Evolutionary conservation across 1,140 invertebrate genomes (phyloP), one percentile per base, ranked within the genome.

Genomic region (Drosophila jambulina): DNA sequence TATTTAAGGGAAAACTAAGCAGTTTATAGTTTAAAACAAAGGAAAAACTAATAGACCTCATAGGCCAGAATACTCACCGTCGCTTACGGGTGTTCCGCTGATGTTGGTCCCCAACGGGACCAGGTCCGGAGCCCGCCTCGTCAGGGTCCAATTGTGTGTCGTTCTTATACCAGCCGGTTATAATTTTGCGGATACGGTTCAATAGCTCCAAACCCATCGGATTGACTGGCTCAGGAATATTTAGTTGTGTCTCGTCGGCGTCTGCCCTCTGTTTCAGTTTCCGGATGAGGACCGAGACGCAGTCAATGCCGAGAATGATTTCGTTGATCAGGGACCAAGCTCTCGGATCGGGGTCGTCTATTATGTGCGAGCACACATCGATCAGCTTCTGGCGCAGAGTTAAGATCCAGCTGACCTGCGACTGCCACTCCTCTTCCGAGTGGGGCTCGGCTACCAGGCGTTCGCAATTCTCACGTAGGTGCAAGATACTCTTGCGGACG

Each of bases 151-250:
- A 29, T 43, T 25, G 1, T 48, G 21, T 1, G 6, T 67, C 51
- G 19, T 68, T 83, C 21, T 29, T 51, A n/a, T 77, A 62, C 64
- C 61, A 83, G 58, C 63, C 57, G 42, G 40, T 57, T 51, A 90
- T 36, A 25, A 90, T 29, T 29, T 79, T 46, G 46, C 82, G 75
- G 15, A 90, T 42, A 36, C 54, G 71, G 1, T 17, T 62, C 2
- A 90, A 51, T 7, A 90, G 32, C 53, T 90, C 82, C 36, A 90
- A 69, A 49, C 78, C 85, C 85, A 90, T 90, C 25, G 82, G 54
- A 80, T 45, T 34, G 19, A 29, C 32, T 53, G 38, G 12, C 43
- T 58, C 0, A 15, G 5, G 2, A 25, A 4, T 13, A 1, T 13
- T 2, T 1, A 19, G 10, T 5, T 8, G 6, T n/a, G 5, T 13